These are phyloP conservation scores for Anomalospiza imberbis DNA, from an alignment of 2,797 vertebrate genomes.

Conservation along the genomic window DNA sequence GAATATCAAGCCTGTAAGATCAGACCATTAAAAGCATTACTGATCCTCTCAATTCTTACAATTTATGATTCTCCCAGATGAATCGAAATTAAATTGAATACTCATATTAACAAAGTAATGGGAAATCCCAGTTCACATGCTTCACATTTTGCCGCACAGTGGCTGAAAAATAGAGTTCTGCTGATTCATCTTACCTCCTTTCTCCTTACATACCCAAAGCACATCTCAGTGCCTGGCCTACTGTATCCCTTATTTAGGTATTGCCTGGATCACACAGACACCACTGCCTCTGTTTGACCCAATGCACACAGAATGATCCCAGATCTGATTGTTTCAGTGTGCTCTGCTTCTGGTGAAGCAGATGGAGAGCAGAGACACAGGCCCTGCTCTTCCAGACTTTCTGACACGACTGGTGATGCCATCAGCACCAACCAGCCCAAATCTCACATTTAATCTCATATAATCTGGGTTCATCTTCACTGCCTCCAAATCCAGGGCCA, in stretches of 20 bases:
- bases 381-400: neutral
- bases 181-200: neutral
- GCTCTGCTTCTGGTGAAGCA: neutral
- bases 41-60: neutral
- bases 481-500: neutral
- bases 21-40: neutral
- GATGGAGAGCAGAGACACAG: neutral
- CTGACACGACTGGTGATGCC: accelerated
- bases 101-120: neutral
- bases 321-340: neutral
- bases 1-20: neutral
- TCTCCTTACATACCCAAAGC: neutral
- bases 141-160: neutral
- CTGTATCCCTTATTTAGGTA: neutral
- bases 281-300: neutral
- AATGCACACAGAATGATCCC: neutral
- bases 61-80: neutral
- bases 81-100: conserved; percentile 15
- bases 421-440: neutral
- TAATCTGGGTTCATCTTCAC: neutral
- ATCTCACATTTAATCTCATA: neutral
- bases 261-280: neutral
- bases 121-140: neutral
- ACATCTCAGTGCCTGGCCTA: neutral
- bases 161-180: neutral